Evolutionary conservation across 2,113 vertebrate species (phyloP).

Genomic region (Mesocricetus auratus): DNA sequence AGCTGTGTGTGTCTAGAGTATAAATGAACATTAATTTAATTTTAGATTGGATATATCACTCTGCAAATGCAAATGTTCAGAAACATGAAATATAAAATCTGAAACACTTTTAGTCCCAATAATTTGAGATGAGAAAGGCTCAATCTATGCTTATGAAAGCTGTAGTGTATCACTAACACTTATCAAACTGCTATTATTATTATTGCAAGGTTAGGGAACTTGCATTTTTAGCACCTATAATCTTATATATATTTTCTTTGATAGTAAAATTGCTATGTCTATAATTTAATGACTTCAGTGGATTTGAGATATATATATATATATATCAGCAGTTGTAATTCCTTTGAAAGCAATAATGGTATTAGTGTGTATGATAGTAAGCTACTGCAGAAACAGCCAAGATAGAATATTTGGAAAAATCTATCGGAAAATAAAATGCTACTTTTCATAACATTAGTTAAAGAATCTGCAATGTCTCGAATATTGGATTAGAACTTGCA

Average conservation of each 20-base stretch:
- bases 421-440: conserved; percentile 5
- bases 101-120: neutral
- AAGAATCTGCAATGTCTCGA: neutral
- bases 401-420: neutral
- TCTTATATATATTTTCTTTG: neutral
- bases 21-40: neutral
- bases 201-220: neutral
- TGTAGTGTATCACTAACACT: neutral
- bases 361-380: neutral
- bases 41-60: neutral
- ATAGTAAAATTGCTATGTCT: neutral
- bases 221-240: neutral
- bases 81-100: neutral
- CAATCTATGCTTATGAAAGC: neutral
- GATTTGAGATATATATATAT: neutral
- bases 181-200: neutral
- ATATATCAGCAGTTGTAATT: neutral
- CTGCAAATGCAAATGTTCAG: neutral
- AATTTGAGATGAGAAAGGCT: neutral
- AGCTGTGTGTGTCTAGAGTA: neutral
- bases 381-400: neutral
- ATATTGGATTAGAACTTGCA: neutral
- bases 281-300: neutral
- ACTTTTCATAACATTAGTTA: conserved; percentile 8
- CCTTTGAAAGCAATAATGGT: neutral